Conservation (phyloP, 2,797 vertebrate species). For the Anomalospiza imberbis region DNA sequence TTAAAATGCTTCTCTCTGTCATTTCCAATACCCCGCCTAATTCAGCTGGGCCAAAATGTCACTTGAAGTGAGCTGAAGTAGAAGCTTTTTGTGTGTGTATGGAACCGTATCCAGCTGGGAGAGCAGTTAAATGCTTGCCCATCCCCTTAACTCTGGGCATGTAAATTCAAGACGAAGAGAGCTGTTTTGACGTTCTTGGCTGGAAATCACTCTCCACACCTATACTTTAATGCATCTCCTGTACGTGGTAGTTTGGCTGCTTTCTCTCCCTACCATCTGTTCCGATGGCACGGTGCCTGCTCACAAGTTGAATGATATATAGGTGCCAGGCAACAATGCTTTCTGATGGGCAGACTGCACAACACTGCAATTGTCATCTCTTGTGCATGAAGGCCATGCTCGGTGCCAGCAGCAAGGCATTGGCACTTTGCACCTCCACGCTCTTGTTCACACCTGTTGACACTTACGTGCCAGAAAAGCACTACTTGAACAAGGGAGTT, state of each 20-base stretch:
- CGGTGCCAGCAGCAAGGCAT: conserved; percentile 54
- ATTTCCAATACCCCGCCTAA: conserved; percentile 30
- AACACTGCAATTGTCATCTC: conserved; percentile 72
- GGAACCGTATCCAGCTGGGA: conserved; percentile 44
- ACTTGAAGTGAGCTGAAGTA: conserved; percentile 64
- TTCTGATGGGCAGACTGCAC: conserved; percentile 75
- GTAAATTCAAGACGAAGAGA: conserved; percentile 62
- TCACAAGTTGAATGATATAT: conserved; percentile 75
- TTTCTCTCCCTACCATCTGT: conserved; percentile 76
- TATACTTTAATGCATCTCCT: conserved; percentile 68
- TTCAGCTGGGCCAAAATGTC: conserved; percentile 60
- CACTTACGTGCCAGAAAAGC: conserved; percentile 62
- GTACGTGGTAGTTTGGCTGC: conserved; percentile 67
- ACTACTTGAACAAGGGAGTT: conserved; percentile 28
- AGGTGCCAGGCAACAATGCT: conserved; percentile 79
- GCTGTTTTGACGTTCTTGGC: conserved; percentile 62
- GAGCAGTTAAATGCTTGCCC: conserved; percentile 55
- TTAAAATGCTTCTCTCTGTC: conserved; percentile 39
- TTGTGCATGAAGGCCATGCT: conserved; percentile 66
- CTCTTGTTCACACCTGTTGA: conserved; percentile 78
- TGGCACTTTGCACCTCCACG: conserved; percentile 62
- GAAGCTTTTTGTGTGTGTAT: conserved; percentile 60
- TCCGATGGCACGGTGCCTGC: conserved; percentile 71
- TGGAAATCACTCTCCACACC: conserved; percentile 68
- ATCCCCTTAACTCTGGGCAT: conserved; percentile 59